phyloP scores from a whole-genome alignment of 2,113 vertebrate species.

The Paramormyrops kingsleyae region DNA sequence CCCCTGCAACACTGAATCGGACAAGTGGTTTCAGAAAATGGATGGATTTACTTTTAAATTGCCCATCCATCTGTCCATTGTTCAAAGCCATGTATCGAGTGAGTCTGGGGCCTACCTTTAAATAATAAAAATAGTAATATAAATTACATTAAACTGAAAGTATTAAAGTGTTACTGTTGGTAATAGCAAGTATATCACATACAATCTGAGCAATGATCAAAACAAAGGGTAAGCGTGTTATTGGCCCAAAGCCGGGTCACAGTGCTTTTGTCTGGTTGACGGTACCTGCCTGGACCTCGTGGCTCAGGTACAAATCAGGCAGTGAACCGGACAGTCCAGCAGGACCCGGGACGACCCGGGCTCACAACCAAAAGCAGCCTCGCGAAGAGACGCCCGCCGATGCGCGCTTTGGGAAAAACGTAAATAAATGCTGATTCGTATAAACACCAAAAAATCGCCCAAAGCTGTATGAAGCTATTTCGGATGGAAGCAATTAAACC shows the following conservation, averaged over 20 bases:
- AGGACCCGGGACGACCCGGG: background rate
- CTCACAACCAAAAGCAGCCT: background rate
- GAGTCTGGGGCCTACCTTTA: background rate
- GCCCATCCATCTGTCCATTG: background rate
- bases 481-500: background rate
- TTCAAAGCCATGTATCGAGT: background rate
- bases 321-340: background rate
- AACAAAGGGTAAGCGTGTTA: background rate
- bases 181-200: background rate
- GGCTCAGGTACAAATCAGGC: background rate
- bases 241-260: background rate
- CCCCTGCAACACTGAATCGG: background rate
- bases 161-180: background rate
- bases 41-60: background rate
- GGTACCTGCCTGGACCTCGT: background rate
- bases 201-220: background rate
- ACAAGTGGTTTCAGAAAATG: background rate
- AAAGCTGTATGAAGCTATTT: background rate
- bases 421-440: slow-evolving; percentile 2
- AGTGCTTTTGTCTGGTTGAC: background rate
- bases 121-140: background rate
- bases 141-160: background rate
- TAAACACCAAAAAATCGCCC: background rate
- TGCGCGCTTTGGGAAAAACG: background rate
- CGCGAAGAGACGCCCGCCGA: background rate